phyloP scores from a whole-genome alignment of 2,888 invertebrate species.

The Halocaridina rubra region DNA sequence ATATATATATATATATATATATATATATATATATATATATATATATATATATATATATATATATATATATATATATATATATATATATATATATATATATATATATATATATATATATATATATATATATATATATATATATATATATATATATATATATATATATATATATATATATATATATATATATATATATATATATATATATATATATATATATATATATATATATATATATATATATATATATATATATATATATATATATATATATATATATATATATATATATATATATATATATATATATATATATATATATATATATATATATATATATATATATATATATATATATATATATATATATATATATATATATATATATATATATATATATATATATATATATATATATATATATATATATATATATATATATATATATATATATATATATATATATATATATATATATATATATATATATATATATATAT shows the following conservation, averaged over 20 bases:
- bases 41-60: no score
- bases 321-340: conserved; percentile 7
- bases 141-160: conserved; percentile 6
- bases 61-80: background rate
- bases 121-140: background rate
- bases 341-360: background rate
- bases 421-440: background rate
- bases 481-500: background rate
- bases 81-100: conserved; percentile 12
- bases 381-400: background rate
- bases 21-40: no score
- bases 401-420: background rate
- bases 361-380: conserved; percentile 13
- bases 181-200: conserved; percentile 4
- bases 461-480: background rate
- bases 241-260: background rate
- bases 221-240: background rate
- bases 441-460: background rate
- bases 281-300: background rate
- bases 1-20: no score
- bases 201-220: background rate
- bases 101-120: conserved; percentile 5
- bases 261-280: background rate
- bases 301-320: background rate
- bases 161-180: conserved; percentile 14